phyloP scores from a whole-genome alignment of 2,888 invertebrate species.

The Tanypteryx hageni region DNA sequence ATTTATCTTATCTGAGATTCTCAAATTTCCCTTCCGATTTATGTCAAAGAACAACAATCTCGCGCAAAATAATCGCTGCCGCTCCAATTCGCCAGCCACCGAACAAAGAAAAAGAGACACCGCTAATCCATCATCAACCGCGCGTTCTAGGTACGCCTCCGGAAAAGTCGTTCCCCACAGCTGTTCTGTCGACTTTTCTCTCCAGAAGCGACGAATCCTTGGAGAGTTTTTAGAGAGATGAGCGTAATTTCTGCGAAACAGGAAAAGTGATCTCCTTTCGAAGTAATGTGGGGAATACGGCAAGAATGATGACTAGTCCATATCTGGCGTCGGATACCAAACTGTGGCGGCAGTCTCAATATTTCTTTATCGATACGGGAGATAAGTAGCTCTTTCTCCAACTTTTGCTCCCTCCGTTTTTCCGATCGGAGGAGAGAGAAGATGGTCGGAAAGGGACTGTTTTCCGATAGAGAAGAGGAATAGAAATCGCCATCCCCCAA shows the following conservation, averaged over 20 bases:
- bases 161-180: slow-evolving; percentile 8
- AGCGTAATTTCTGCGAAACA: slow-evolving; percentile 6
- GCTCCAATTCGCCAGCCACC: too few species aligned
- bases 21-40: too few species aligned
- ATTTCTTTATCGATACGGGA: not conserved
- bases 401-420: not conserved
- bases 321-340: not conserved
- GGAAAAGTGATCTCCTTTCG: slow-evolving; percentile 15
- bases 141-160: not conserved
- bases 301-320: not conserved
- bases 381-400: not conserved
- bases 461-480: not conserved
- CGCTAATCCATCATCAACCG: not conserved
- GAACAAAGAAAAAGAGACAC: not conserved
- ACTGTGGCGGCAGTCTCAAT: not conserved
- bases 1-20: too few species aligned
- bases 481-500: slow-evolving; percentile 11
- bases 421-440: not conserved
- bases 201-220: not conserved
- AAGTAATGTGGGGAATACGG: not conserved
- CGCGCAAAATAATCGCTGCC: too few species aligned
- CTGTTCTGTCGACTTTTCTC: not conserved
- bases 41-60: too few species aligned
- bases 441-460: not conserved
- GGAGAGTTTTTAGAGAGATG: not conserved